Percentiles rank a stretch among this genome's conserved stretches.
phyloP scores from a whole-genome alignment of 2,888 invertebrate genomes.

The Syrphus vitripennis region DNA sequence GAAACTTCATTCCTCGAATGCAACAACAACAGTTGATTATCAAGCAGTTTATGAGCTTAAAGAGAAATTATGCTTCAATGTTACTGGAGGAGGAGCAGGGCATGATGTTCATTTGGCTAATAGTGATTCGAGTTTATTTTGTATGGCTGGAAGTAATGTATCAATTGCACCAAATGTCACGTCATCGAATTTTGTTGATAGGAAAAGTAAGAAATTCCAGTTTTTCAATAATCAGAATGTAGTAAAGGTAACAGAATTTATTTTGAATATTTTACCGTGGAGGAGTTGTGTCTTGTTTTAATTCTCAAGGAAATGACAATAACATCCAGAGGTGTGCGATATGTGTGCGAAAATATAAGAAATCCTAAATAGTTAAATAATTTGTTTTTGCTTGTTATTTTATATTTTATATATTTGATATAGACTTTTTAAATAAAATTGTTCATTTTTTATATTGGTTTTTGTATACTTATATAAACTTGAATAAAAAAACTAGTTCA shows the following conservation, averaged over 20 bases:
- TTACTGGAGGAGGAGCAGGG: no score
- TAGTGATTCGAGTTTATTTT: slow-evolving; percentile 36
- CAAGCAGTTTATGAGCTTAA: slow-evolving; percentile 72
- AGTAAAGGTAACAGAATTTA: slow-evolving; percentile 6
- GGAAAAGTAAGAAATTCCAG: neutral
- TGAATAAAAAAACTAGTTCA: no score
- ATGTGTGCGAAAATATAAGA: slow-evolving; percentile 6
- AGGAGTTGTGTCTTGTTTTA: neutral
- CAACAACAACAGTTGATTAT: slow-evolving; percentile 63
- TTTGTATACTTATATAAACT: no score
- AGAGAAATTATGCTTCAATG: slow-evolving; percentile 73
- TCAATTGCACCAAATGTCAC: slow-evolving; percentile 36
- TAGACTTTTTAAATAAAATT: slow-evolving; percentile 38
- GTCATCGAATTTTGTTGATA: slow-evolving; percentile 7
- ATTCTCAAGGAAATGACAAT: slow-evolving; percentile 45
- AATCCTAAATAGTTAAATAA: neutral
- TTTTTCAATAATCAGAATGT: slow-evolving; percentile 12
- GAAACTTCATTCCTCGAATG: slow-evolving; percentile 37
- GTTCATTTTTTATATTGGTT: neutral
- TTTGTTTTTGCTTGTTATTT: neutral
- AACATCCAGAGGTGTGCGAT: slow-evolving; percentile 16
- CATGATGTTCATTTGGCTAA: slow-evolving; percentile 11
- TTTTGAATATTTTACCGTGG: neutral
- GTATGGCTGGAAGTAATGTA: slow-evolving; percentile 25
- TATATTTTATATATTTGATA: slow-evolving; percentile 31